Base-by-base conservation (phyloP, 2,797 vertebrate species). In the Knipowitschia caucasica region DNA sequence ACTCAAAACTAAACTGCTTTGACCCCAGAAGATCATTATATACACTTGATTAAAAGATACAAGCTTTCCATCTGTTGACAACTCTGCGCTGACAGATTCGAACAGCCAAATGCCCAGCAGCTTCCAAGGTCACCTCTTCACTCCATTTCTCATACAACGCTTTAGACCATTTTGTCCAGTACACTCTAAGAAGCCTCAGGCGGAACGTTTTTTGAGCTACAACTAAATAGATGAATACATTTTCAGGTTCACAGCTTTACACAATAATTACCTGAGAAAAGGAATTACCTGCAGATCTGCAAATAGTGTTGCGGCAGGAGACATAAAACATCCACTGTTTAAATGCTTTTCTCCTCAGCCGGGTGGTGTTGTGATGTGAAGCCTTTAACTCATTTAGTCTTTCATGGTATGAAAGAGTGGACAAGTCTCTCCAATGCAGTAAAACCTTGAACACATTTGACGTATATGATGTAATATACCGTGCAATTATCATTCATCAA, bases 61-160 rank as follows among this genome's bases (percentile, higher is more conserved):
- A 94, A 35, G 78, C 72, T 75, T 63, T 93, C 95, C 94, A 96
- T 62, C 2, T 75, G 2, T 45, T 51, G 47, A 96, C 84, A 5
- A 38, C 77, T 68, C 85, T 83, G 39, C 74, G 31, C 18, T 92
- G 78, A 1, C 38, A 70, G 62, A 71, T 74, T 59, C 57, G 83
- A 23, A 36, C 23, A 49, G 86, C 88, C 56, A 92, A 72, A 8
- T 51, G 66, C 7, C 61, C 70, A 29, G 84, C 64, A 26, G 53
- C 72, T 30, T 86, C 73, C n/a, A 46, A 62, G 25, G 64, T 62
- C 7, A 71, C 56, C 0, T 26, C 73, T 43, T 91, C 33, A 6
- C 47, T 73, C 66, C 58, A 69, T 56, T 69, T 90, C 62, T 2
- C 27, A 51, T 82, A 58, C 75, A 91, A 75, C 0, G 73, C 78